Evolutionary conservation across 2,888 invertebrate genomes (phyloP).

Genomic region (Drosophila nigricruria): DNA sequence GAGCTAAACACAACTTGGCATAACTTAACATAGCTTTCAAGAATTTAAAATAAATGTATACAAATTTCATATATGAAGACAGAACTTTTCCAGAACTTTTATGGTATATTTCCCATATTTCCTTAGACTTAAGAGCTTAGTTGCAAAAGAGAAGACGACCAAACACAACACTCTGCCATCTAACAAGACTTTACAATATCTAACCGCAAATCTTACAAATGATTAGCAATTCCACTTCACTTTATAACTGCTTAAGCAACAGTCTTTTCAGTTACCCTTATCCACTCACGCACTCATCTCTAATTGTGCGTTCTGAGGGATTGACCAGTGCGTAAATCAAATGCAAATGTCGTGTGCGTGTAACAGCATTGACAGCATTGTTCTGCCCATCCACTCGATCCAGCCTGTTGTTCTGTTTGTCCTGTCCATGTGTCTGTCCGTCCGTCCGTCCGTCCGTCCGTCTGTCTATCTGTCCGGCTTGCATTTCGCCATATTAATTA

Average conservation of each 20-base stretch:
- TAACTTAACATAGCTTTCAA: too few relatives aligned
- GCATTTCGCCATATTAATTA: slow-evolving; percentile 77
- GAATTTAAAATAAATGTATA: too few relatives aligned
- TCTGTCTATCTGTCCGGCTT: slow-evolving; percentile 36
- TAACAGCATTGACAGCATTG: slow-evolving; percentile 73
- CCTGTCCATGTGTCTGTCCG: too few relatives aligned
- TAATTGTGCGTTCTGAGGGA: slow-evolving; percentile 43
- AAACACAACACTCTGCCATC: too few relatives aligned
- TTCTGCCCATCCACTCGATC: slow-evolving; percentile 27
- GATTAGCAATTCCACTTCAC: neutral
- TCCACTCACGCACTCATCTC: slow-evolving; percentile 38
- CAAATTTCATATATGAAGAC: too few relatives aligned
- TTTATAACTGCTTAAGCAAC: too few relatives aligned
- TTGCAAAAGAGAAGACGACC: too few relatives aligned
- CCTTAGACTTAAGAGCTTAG: too few relatives aligned
- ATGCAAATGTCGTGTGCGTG: slow-evolving; percentile 71
- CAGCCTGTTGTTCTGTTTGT: slow-evolving; percentile 43
- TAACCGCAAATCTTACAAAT: neutral
- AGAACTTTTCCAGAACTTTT: too few relatives aligned
- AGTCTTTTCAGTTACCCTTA: neutral
- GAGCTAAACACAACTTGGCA: too few relatives aligned
- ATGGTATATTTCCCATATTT: too few relatives aligned
- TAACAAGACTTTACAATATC: too few relatives aligned
- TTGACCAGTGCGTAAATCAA: slow-evolving; percentile 72
- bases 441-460: slow-evolving; percentile 7